Evolutionary conservation across 2,797 vertebrate genomes (phyloP).

Genomic region (Pantherophis alleghaniensis): DNA sequence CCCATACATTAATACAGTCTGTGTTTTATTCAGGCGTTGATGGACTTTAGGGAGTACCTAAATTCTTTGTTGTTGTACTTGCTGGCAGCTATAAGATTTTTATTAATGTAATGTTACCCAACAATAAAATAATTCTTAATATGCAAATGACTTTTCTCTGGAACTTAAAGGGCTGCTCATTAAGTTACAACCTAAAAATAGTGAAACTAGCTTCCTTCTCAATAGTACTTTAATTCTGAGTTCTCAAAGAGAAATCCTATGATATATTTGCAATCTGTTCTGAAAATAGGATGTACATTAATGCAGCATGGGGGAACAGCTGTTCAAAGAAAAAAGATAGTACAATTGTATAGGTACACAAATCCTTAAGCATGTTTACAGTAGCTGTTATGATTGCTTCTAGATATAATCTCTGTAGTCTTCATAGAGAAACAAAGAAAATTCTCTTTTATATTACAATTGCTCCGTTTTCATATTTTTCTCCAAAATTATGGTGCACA

Average conservation of each 20-base stretch:
- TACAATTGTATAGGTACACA: background rate
- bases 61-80: constrained; percentile 65
- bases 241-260: background rate
- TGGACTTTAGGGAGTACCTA: constrained; percentile 75
- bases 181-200: constrained; percentile 15
- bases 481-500: background rate
- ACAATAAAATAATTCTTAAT: constrained; percentile 62
- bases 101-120: constrained; percentile 70
- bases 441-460: background rate
- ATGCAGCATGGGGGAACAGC: background rate
- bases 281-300: constrained; percentile 1
- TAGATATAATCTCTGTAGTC: background rate
- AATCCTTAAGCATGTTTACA: background rate
- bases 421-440: background rate
- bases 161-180: constrained; percentile 25
- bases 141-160: constrained; percentile 47
- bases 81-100: constrained; percentile 63
- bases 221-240: background rate
- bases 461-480: background rate
- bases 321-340: background rate
- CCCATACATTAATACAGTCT: constrained; percentile 76
- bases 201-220: background rate
- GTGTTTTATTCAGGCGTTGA: constrained; percentile 76
- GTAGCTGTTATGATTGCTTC: background rate
- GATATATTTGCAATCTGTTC: background rate